phyloP scores from a whole-genome alignment of 2,797 vertebrate species.

The Chiroxiphia lanceolata region DNA sequence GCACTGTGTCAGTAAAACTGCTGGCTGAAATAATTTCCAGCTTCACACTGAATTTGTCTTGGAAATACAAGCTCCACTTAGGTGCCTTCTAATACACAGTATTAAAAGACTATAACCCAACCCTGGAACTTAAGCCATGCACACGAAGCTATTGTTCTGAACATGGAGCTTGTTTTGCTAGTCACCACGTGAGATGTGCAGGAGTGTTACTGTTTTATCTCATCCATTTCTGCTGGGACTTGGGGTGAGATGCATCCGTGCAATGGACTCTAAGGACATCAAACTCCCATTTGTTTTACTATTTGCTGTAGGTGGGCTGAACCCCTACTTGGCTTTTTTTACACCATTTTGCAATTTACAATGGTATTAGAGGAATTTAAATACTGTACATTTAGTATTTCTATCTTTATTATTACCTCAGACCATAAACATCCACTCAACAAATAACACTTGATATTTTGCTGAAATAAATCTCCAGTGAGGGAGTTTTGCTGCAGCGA shows the following conservation, averaged over 20 bases:
- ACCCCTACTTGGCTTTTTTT: not conserved
- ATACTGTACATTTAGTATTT: not conserved
- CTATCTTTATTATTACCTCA: not conserved
- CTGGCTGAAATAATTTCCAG: slow-evolving; percentile 1
- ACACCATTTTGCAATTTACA: not conserved
- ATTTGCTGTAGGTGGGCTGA: not conserved
- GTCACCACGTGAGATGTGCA: not conserved
- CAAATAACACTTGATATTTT: not conserved
- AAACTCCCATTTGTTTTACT: not conserved
- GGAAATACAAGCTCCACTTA: not conserved
- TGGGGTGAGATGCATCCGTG: fast-evolving
- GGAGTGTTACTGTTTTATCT: not conserved
- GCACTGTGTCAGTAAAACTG: not conserved
- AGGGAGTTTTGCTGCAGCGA: not conserved
- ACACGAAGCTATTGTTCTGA: not conserved
- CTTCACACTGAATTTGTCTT: not conserved
- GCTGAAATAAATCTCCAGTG: not conserved
- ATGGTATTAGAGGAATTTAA: not conserved
- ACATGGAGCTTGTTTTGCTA: not conserved
- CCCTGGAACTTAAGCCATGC: not conserved
- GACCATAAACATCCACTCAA: not conserved
- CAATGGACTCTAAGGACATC: not conserved
- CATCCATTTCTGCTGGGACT: not conserved
- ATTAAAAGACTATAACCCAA: not conserved
- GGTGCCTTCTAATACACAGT: not conserved